Evolutionary conservation across 1,140 invertebrate species (phyloP).

Genomic region (Drusus annulatus): DNA sequence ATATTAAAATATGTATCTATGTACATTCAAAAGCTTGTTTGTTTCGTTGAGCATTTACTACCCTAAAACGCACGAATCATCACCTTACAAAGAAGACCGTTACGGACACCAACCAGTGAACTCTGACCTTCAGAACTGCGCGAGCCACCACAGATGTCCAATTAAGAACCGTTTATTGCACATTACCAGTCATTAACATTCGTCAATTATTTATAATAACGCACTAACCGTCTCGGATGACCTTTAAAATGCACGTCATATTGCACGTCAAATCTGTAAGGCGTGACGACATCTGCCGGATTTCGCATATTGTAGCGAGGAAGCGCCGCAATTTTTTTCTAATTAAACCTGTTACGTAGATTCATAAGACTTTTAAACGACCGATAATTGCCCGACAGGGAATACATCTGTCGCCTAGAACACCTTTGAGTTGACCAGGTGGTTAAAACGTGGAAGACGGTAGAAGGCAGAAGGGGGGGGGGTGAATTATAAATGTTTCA

Average conservation of each 20-base stretch:
- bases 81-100: neutral
- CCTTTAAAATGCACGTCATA: conserved; percentile 42
- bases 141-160: conserved; percentile 18
- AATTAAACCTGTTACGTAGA: conserved; percentile 26
- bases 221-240: conserved; percentile 40
- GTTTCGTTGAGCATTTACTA: no score
- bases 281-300: conserved; percentile 34
- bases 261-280: conserved; percentile 30
- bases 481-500: no score
- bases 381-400: neutral
- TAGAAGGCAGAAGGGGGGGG: no score
- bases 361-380: conserved; percentile 15
- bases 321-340: conserved; percentile 2
- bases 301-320: neutral
- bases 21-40: no score
- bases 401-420: conserved; percentile 29
- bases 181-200: neutral
- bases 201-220: conserved; percentile 8
- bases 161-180: conserved; percentile 2
- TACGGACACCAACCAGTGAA: neutral
- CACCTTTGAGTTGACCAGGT: neutral
- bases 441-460: neutral
- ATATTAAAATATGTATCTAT: no score
- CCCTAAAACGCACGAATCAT: no score
- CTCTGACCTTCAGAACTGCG: neutral